Conservation (phyloP, 2,888 invertebrate genomes). For the Xylocampa areola region DNA sequence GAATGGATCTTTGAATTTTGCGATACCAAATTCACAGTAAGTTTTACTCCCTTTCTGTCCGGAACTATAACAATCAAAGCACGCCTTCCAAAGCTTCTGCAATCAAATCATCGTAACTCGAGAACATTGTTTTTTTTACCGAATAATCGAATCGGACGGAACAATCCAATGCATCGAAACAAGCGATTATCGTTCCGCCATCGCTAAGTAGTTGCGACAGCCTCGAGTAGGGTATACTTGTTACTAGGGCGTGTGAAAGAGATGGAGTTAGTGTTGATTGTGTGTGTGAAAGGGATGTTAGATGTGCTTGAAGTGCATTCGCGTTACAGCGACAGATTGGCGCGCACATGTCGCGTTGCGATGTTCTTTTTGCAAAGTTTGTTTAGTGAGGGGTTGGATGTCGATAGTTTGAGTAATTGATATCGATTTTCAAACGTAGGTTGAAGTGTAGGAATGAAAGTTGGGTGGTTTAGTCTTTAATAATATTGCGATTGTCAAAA, state of each 20-base stretch:
- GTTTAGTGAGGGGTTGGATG: conserved; percentile 58
- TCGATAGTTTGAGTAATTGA: conserved; percentile 37
- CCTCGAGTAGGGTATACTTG: conserved; percentile 61
- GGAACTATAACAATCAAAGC: conserved; percentile 16
- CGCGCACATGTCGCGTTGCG: conserved; percentile 88
- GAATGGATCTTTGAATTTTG: too few species aligned
- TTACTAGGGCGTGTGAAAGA: conserved; percentile 68
- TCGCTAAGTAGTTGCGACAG: conserved; percentile 85
- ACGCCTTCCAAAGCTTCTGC: conserved; percentile 43
- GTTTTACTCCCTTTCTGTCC: too few species aligned
- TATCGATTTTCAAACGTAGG: too few species aligned
- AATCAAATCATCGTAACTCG: conserved; percentile 65
- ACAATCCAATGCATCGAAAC: conserved; percentile 83
- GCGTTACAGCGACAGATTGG: conserved; percentile 88
- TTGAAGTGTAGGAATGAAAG: too few species aligned
- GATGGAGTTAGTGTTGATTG: conserved; percentile 46
- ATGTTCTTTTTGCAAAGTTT: conserved; percentile 86
- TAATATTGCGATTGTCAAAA: too few species aligned
- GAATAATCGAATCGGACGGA: conserved; percentile 82
- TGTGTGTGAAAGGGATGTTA: conserved; percentile 62
- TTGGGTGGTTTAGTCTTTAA: not conserved
- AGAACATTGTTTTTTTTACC: conserved; percentile 70
- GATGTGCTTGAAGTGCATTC: conserved; percentile 74
- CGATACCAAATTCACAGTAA: too few species aligned
- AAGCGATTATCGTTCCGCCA: conserved; percentile 79